These are phyloP conservation scores for Archaeoteleia sp. DNA, from an alignment of 2,888 invertebrate genomes.

Conservation along the genomic window DNA sequence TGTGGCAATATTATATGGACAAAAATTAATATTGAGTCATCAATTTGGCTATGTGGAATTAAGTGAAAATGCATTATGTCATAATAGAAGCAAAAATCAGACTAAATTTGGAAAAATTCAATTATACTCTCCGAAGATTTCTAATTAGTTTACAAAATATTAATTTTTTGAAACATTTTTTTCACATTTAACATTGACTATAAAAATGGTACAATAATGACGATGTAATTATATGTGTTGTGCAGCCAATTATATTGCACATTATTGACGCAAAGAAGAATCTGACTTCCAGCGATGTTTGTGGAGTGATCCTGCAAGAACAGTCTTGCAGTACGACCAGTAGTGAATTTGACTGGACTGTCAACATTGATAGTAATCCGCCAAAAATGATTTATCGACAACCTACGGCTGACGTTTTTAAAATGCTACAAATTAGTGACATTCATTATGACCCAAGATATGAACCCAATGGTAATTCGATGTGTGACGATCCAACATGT, in stretches of 20 bases:
- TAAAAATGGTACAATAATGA: too few species aligned
- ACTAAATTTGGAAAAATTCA: too few species aligned
- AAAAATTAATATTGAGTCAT: too few species aligned
- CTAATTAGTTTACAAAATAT: conserved; percentile 16
- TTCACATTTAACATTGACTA: too few species aligned
- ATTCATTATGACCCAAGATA: conserved; percentile 88
- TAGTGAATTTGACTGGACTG: conserved; percentile 76
- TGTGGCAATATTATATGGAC: too few species aligned
- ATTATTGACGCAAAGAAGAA: conserved; percentile 78
- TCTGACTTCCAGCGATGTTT: conserved; percentile 77
- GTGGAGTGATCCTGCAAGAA: conserved; percentile 78
- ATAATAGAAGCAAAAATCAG: too few species aligned
- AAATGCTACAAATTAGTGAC: conserved; percentile 84
- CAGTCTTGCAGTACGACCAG: conserved; percentile 74
- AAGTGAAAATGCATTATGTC: too few species aligned
- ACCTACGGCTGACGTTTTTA: conserved; percentile 67
- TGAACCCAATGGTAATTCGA: conserved; percentile 80
- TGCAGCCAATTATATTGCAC: conserved; percentile 79
- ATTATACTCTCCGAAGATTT: too few species aligned
- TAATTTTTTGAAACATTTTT: conserved; percentile 31
- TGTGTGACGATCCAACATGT: conserved; percentile 86
- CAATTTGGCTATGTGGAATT: too few species aligned
- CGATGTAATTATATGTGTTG: conserved; percentile 61
- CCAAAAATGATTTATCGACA: conserved; percentile 21
- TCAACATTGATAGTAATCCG: conserved; percentile 64